phyloP scores from a whole-genome alignment of 2,113 vertebrate species.

The Oceanites oceanicus region DNA sequence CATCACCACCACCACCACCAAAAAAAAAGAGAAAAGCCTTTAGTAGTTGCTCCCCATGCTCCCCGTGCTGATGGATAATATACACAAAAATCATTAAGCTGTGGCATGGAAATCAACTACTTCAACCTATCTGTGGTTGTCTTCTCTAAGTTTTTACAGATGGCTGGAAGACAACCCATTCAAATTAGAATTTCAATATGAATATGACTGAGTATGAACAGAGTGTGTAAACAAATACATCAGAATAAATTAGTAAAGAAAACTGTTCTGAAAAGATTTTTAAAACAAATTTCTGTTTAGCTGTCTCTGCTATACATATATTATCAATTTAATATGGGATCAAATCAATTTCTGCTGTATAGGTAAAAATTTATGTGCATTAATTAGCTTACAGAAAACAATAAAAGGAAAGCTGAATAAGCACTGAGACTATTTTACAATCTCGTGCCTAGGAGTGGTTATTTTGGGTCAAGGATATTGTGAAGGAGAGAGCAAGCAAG shows the following conservation, averaged over 20 bases:
- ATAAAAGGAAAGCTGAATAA: constrained; percentile 36
- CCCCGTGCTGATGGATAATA: neutral
- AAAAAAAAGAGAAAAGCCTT: neutral
- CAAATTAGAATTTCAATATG: constrained; percentile 39
- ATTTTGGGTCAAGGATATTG: constrained; percentile 53
- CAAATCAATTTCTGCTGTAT: neutral
- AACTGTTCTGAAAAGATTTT: neutral
- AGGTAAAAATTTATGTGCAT: neutral
- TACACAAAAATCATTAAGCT: neutral
- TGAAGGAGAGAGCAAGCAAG: constrained; percentile 47
- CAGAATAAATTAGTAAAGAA: constrained; percentile 37
- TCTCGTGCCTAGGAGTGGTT: neutral
- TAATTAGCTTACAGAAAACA: neutral
- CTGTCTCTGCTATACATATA: neutral
- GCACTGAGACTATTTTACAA: neutral
- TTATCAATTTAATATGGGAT: neutral
- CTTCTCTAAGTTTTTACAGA: constrained; percentile 9
- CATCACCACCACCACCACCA: neutral
- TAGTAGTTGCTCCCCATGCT: neutral
- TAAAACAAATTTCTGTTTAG: neutral
- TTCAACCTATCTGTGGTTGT: neutral
- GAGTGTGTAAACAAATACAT: neutral
- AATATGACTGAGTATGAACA: neutral
- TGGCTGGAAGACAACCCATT: neutral
- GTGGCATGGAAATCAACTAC: neutral